Percentiles rank a stretch among this genome's conserved stretches.
Conservation (phyloP, 2,888 invertebrate genomes). For the Hypomecis atomaria region DNA sequence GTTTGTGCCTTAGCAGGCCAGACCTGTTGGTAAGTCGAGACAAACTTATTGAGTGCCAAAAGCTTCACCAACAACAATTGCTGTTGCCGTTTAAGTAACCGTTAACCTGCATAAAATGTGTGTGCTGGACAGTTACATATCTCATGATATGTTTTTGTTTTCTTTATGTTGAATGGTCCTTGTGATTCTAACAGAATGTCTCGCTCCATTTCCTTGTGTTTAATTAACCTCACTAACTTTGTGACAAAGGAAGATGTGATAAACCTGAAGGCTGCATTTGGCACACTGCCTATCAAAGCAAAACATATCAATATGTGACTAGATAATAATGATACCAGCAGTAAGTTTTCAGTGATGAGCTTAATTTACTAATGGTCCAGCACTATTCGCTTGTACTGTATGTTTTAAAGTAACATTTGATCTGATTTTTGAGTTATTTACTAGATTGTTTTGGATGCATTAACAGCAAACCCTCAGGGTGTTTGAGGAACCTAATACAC, state of each 20-base stretch:
- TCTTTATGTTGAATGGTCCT: slow-evolving; percentile 82
- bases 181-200: slow-evolving; percentile 79
- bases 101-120: slow-evolving; percentile 81
- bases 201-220: slow-evolving; percentile 47
- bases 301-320: slow-evolving; percentile 24
- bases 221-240: slow-evolving; percentile 47
- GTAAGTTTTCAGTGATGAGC: slow-evolving; percentile 23
- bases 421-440: not conserved
- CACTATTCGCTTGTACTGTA: slow-evolving; percentile 19
- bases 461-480: too few relatives aligned
- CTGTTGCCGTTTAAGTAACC: slow-evolving; percentile 75
- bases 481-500: too few relatives aligned
- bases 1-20: slow-evolving; percentile 90
- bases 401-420: slow-evolving; percentile 16
- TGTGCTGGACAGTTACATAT: slow-evolving; percentile 75
- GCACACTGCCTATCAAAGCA: slow-evolving; percentile 17
- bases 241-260: slow-evolving; percentile 32
- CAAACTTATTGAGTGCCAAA: slow-evolving; percentile 68
- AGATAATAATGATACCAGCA: slow-evolving; percentile 19
- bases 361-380: slow-evolving; percentile 11
- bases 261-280: slow-evolving; percentile 20
- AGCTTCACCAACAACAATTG: slow-evolving; percentile 76
- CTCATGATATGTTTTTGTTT: slow-evolving; percentile 63
- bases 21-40: slow-evolving; percentile 89
- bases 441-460: not conserved